Conservation (phyloP, 2,888 invertebrate genomes). For the Leptogaster cylindrica region DNA sequence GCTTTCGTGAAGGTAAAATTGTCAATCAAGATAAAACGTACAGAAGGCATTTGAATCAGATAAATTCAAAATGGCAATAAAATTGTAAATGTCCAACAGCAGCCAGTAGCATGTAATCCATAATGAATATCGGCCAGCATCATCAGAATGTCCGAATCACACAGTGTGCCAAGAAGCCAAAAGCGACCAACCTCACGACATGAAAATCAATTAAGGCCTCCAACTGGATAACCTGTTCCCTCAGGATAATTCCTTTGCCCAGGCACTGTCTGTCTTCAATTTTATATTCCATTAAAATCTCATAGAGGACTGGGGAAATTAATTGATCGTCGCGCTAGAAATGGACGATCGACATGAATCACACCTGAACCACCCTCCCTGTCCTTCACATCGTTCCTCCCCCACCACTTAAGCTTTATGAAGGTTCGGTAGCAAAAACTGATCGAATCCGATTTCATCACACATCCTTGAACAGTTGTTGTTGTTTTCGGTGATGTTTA, state of each 20-base stretch:
- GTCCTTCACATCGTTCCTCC: background rate
- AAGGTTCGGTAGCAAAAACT: constrained; percentile 5
- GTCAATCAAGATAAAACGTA: too few species aligned
- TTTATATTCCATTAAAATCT: constrained; percentile 31
- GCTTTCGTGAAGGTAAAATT: too few species aligned
- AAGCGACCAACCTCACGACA: constrained; percentile 26
- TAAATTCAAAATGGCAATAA: too few species aligned
- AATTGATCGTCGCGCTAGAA: constrained; percentile 24
- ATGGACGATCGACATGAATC: constrained; percentile 30
- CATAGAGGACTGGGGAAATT: constrained; percentile 25
- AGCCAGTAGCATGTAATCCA: constrained; percentile 19
- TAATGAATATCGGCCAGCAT: constrained; percentile 26
- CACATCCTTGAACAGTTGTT: background rate
- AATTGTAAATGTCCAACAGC: background rate
- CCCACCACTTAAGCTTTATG: constrained; percentile 6
- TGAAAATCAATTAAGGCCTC: constrained; percentile 31
- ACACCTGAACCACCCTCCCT: constrained; percentile 5
- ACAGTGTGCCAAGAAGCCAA: background rate
- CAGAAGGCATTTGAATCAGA: too few species aligned
- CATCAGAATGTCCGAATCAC: constrained; percentile 15
- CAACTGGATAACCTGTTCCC: constrained; percentile 25
- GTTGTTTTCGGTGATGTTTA: constrained; percentile 3
- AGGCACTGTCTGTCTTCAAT: background rate
- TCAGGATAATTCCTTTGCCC: constrained; percentile 15
- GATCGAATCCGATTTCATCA: constrained; percentile 12